Conservation (phyloP, 2,113 vertebrate species). For the Myiozetetes cayanensis region DNA sequence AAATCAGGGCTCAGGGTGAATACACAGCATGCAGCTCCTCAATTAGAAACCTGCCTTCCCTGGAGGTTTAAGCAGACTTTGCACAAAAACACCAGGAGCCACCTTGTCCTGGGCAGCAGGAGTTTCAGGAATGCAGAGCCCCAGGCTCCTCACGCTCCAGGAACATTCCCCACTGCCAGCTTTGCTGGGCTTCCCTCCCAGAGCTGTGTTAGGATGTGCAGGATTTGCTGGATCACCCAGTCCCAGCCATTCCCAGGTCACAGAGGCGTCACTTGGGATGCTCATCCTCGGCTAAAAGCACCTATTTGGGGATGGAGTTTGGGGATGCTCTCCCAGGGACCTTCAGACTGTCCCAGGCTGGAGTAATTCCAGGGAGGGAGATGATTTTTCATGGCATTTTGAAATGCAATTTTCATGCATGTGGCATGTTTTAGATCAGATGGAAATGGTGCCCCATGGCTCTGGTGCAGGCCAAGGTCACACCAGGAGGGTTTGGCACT, state of each 20-base stretch:
- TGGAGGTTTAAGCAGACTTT: background rate
- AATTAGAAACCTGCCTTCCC: background rate
- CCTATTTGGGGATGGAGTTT: background rate
- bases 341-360: background rate
- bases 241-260: background rate
- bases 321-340: accelerated
- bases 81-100: background rate
- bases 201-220: accelerated
- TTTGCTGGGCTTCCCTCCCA: background rate
- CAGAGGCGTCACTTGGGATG: background rate
- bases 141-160: accelerated
- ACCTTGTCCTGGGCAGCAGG: background rate
- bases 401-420: background rate
- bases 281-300: background rate
- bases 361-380: background rate
- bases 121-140: background rate
- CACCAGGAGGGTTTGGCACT: background rate
- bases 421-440: background rate
- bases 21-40: background rate
- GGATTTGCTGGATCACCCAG: accelerated
- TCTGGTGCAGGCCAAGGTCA: background rate
- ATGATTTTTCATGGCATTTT: background rate
- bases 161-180: background rate
- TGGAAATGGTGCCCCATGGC: accelerated
- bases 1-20: conserved; percentile 29